Evolutionary conservation across 2,888 invertebrate genomes (phyloP), one percentile per base, ranked within the genome.

Genomic region (Furcula furcula): DNA sequence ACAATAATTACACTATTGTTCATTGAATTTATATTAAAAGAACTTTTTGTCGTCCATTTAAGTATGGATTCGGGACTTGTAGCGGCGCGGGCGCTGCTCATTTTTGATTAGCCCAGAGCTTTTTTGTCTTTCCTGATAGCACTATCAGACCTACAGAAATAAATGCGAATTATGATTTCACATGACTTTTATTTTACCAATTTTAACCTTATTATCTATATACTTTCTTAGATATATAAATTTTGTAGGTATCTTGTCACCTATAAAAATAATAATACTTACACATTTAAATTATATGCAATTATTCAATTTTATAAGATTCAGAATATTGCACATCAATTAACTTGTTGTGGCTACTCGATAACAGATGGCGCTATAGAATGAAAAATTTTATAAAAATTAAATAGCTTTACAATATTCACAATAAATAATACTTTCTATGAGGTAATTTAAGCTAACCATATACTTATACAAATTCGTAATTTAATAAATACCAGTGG

Each of bases 111-210:
- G 93, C 60, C 91, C 90, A 72, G 92, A 92, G 53, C 91, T 55
- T 60, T 56, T n/a, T n/a, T n/a, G 36, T 91, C 56, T 85, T 50
- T 91, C 67, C 92, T 92, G 59, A 92, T 92, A 74, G 91, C 40
- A 86, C 84, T 39, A 94, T 92, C 73, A 94, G 45, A 92, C 90
- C 33, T 66, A 93, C 92, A 79, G 92, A 94, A 55, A 63, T 57
- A 68, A 23, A 51, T 63, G 61, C 61, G 59, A 71, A 64, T 63
- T 66, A 67, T 44, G 46, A 56, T 51, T 40, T 48, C n/a, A 66
- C 46, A 50, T 32, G 66, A 53, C 44, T 83, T 83, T 83, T 46
- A 77, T 74, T 83, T 58, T 20, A 1, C n/a, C 7, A 15, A 15
- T 14, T 20, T 19, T 9, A 20, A n/a, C 2, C 2, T 20, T 20